Base-by-base conservation (phyloP, 2,888 invertebrate species). In the Melikaiella ostensackeni region DNA sequence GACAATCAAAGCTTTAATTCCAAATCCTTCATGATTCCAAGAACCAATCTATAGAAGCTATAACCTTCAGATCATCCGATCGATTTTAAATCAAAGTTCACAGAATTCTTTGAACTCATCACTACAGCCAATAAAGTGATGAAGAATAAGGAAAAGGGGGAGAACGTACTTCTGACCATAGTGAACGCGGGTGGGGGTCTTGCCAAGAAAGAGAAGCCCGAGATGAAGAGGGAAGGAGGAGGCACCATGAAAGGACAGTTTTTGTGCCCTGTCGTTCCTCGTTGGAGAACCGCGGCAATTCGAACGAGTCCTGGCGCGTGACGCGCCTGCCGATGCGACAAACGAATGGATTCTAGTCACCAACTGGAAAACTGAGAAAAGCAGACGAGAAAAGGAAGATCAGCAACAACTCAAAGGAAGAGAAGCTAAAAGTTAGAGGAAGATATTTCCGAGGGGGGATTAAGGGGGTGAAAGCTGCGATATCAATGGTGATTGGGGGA, bases 261-360 rank as follows among this genome's bases (percentile, higher is more conserved):
- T 85, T 84, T 84, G 84, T 80, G 77, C 55, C 57, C 75, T 55
- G n/a, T 59, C 62, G 46, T 77, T 78, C 77, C 80, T 81, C 77
- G 62, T 50, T 74, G 79, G 76, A 59, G 75, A 50, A 64, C 46
- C 64, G 35, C 50, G 76, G 24, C 42, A 19, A 24, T 30, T 74
- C 76, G 80, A 80, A 79, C 78, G 80, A 80, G 79, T 77, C 74
- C 27, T 33, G 76, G 24, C 80, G 82, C 86, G 86, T 87, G 87
- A 87, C 84, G 84, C 80, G 86, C 85, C 83, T 87, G 79, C 79
- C 84, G 84, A 86, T 86, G 84, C 77, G 77, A 74, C 80, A 66
- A 76, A 79, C 78, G 77, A 77, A 77, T 75, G 79, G 16, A 70
- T 74, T 73, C 81, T 75, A 80, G 82, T 81, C 76, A 80, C 21